A percentile compares a stretch with the other conserved stretches of the same genome.
These are phyloP conservation scores for Latrodectus geometricus DNA, from an alignment of 1,140 invertebrate genomes.

Conservation along the genomic window DNA sequence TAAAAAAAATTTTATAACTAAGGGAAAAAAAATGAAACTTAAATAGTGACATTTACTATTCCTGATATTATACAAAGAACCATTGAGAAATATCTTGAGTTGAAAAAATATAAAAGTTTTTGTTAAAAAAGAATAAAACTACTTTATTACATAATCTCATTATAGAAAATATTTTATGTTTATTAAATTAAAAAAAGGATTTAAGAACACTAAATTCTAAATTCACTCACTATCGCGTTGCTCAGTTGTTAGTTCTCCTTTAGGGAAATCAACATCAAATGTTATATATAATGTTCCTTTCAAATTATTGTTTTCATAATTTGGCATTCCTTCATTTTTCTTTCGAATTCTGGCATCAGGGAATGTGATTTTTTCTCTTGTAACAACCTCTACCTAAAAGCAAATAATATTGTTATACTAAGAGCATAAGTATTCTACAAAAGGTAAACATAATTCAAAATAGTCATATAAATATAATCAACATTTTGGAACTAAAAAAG, in stretches of 20 bases:
- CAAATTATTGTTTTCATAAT: constrained; percentile 97
- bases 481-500: too few species aligned
- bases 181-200: constrained; percentile 8
- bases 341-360: constrained; percentile 94
- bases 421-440: too few species aligned
- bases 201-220: neutral
- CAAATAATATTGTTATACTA: neutral
- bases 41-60: too few species aligned
- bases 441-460: too few species aligned
- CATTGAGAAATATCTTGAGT: too few species aligned
- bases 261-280: constrained; percentile 98
- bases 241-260: constrained; percentile 84
- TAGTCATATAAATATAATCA: too few species aligned
- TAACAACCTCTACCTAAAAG: constrained; percentile 74
- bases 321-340: constrained; percentile 99
- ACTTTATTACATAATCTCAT: neutral
- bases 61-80: too few species aligned
- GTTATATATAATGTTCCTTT: constrained; percentile 95
- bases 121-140: too few species aligned
- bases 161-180: neutral
- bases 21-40: too few species aligned
- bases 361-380: constrained; percentile 96
- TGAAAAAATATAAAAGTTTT: too few species aligned
- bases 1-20: too few species aligned
- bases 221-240: constrained; percentile 85